Percentiles rank a stretch among this genome's conserved stretches.
Conservation (phyloP, 2,797 vertebrate genomes). For the Cuniculus paca region DNA sequence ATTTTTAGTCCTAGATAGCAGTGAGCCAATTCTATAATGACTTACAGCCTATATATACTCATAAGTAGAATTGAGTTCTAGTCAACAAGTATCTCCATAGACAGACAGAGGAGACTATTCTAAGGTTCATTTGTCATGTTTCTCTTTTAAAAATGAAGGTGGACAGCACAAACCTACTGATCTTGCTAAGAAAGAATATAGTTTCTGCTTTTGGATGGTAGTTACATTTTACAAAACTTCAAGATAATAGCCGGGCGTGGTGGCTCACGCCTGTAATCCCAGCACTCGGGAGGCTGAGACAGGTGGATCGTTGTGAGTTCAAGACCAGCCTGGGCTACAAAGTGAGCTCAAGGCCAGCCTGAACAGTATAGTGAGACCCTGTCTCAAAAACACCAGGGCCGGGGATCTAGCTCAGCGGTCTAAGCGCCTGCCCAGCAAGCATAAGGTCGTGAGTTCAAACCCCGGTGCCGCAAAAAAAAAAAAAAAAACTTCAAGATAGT, state of each 20-base stretch:
- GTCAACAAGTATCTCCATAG: background rate
- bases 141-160: slow-evolving; percentile 42
- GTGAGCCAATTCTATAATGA: background rate
- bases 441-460: no score
- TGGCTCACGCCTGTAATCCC: no score
- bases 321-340: no score
- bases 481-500: background rate
- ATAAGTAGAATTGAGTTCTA: background rate
- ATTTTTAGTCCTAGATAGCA: background rate
- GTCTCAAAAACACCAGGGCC: no score
- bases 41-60: background rate
- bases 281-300: no score
- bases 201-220: background rate
- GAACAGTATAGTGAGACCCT: no score
- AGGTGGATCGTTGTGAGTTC: no score
- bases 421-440: no score
- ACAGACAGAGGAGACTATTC: background rate
- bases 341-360: no score
- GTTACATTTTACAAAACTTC: background rate
- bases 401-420: no score
- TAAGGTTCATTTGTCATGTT: background rate
- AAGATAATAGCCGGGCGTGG: no score
- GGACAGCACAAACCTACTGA: background rate
- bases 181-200: background rate
- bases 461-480: no score